A percentile compares a stretch with the other conserved stretches of the same genome.
Evolutionary conservation across 2,113 vertebrate genomes (phyloP).

Genomic region (Poecile atricapillus): DNA sequence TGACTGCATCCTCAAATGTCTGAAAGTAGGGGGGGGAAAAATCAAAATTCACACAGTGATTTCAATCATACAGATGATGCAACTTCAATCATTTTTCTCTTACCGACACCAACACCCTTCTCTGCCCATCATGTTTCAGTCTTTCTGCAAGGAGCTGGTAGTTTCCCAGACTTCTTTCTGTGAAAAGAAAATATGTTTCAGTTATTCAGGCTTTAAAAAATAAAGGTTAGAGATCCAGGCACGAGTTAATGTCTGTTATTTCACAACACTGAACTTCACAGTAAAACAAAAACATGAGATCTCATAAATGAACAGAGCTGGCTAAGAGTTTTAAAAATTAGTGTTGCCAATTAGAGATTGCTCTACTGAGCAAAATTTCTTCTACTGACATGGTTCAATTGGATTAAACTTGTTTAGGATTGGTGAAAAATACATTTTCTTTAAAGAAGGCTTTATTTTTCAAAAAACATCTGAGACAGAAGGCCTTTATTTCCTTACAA

Average conservation of each 20-base stretch:
- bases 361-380: neutral
- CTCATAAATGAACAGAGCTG: neutral
- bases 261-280: neutral
- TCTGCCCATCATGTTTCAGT: neutral
- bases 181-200: slow-evolving; percentile 16
- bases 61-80: neutral
- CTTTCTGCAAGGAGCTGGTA: neutral
- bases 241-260: neutral
- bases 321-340: neutral
- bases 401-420: neutral
- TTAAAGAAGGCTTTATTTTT: neutral
- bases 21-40: neutral
- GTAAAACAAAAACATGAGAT: neutral
- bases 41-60: neutral
- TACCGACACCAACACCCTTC: neutral
- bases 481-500: neutral
- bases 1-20: slow-evolving; percentile 32
- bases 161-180: neutral
- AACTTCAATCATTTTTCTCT: slow-evolving; percentile 19
- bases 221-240: neutral
- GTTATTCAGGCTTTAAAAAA: neutral
- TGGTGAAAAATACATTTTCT: neutral
- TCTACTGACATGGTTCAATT: neutral
- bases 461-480: neutral
- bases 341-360: neutral